Base-by-base conservation (phyloP, 35 echinoderm and acorn worm genomes). In the Eucidaris tribuloides region DNA sequence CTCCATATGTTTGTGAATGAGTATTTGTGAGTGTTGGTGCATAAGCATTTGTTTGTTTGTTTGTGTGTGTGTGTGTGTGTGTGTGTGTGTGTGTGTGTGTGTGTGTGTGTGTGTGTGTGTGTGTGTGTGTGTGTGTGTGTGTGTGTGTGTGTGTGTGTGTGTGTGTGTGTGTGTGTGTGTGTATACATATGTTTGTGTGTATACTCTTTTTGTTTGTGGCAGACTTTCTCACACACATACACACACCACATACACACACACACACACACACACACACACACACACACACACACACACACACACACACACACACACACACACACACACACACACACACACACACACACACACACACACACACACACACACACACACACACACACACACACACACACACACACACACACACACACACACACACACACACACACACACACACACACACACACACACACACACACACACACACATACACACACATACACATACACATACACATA, bases 21-120 rank as follows among this genome's bases (percentile, higher is more conserved):
- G 38, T 76, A 76, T 36, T 20, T 36, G 43, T 36, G 38, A 14
- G 43, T 36, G 38, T 37, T 14, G 11, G 38, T 36, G 23, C 23
- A 35, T 36, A 36, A 39, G 38, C 43, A 36, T 76, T n/a, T n/a
- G n/a, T n/a, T n/a, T n/a, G n/a, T n/a, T n/a, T n/a, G n/a, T n/a
- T n/a, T n/a, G n/a, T n/a, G n/a, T n/a, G n/a, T n/a, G n/a, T n/a
- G n/a, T n/a, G n/a, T n/a, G n/a, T n/a, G n/a, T n/a, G n/a, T n/a
- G 38, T 76, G 23, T 76, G 38, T 76, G 23, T 76, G 38, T 76
- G 43, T 76, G 38, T 76, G 43, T 76, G 38, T 36, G 43, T 76
- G 71, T 39, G 43, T 76, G 38, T 39, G 36, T 76, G 38, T 76
- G 43, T 42, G 38, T 39, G 43, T 76, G 71, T 76, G 43, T 76